Evolutionary conservation across 2,797 vertebrate species (phyloP), one percentile per base, ranked within the genome.

Genomic region (Crenichthys baileyi): DNA sequence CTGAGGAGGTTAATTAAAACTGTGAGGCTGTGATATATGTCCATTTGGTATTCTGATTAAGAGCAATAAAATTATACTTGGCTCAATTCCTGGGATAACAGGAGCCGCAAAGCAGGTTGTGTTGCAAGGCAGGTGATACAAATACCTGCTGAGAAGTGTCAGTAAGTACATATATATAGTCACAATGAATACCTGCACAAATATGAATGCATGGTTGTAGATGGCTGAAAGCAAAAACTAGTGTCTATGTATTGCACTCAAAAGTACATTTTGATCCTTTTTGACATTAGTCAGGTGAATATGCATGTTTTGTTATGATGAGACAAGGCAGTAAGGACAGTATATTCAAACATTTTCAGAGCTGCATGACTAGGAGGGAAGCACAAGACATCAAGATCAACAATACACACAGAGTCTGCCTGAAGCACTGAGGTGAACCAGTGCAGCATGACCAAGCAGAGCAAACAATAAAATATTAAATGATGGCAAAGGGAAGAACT

Each of bases 371-470:
- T 73, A 73, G 55, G 87, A 85, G 81, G 50, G 72, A 39, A 65
- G 61, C 60, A 61, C 3, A 63, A 39, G 61, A 63, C 29, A 63
- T 63, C 29, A 89, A 84, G 81, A 78, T 89, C 89, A 61, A 60
- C 84, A 88, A 92, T 86, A 89, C 87, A 79, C 76, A 79, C 48
- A 75, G 76, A 81, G 20, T 39, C 60, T 77, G 81, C 89, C 88
- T 16, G 81, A 79, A 82, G 70, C 46, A 56, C 81, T 48, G 76
- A 91, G 90, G 90, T 92, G 89, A 87, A 80, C 67, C 15, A 67
- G 82, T 84, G 82, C 67, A 70, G 70, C 55, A 22, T 4, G 53
- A 73, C 73, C 79, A 70, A 73, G 77, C 75, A 82, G 58, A 85
- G 86, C 72, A 55, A 60, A 56, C 31, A 58, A 65, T 50, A 77